These are phyloP conservation scores for Scaptomyza caliginosa DNA, from an alignment of 2,888 invertebrate genomes.

Conservation along the genomic window DNA sequence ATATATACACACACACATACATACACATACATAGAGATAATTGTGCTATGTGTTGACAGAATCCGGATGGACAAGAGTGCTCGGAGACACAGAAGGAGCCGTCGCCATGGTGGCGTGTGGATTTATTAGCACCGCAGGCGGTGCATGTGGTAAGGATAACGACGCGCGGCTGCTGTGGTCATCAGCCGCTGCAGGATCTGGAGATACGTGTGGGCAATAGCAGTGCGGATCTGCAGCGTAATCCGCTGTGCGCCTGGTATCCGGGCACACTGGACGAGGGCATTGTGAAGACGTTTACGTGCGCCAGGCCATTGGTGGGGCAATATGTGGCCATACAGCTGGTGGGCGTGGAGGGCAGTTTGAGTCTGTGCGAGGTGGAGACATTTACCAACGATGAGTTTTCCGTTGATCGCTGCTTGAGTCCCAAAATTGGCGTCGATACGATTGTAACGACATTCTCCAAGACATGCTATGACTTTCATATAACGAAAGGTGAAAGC, in stretches of 20 bases:
- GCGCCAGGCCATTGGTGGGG: slow-evolving; percentile 92
- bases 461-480: slow-evolving; percentile 94
- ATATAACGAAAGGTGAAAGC: slow-evolving; percentile 91
- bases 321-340: slow-evolving; percentile 95
- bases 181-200: slow-evolving; percentile 94
- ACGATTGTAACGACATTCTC: slow-evolving; percentile 93
- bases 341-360: slow-evolving; percentile 94
- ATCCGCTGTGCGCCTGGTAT: slow-evolving; percentile 96
- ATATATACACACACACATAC: too few species aligned
- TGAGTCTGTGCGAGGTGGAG: slow-evolving; percentile 96
- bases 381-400: slow-evolving; percentile 96
- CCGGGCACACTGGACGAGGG: slow-evolving; percentile 97
- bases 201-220: slow-evolving; percentile 97
- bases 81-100: slow-evolving; percentile 95
- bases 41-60: slow-evolving; percentile 85
- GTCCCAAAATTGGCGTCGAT: slow-evolving; percentile 90
- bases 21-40: background rate
- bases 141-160: slow-evolving; percentile 94
- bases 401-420: slow-evolving; percentile 92
- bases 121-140: slow-evolving; percentile 92
- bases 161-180: slow-evolving; percentile 88
- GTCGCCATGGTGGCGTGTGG: slow-evolving; percentile 97
- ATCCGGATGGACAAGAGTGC: slow-evolving; percentile 94
- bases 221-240: slow-evolving; percentile 92
- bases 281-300: slow-evolving; percentile 94